Evolutionary conservation across 2,888 invertebrate species (phyloP), one percentile per base, ranked within the genome.

Genomic region (Dynastes hyllus): DNA sequence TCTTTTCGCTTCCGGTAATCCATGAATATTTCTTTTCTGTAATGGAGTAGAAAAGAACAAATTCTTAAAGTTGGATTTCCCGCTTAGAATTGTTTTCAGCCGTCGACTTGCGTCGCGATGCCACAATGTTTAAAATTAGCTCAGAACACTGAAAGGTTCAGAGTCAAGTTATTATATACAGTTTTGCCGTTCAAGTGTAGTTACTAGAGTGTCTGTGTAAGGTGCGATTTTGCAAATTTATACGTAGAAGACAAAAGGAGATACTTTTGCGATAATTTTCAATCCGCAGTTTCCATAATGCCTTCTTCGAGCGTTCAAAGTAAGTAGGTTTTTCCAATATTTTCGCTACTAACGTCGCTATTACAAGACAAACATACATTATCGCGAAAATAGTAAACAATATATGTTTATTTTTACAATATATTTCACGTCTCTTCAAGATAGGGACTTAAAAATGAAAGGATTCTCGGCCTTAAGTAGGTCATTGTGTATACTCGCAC

Each of bases 111-210:
- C 81, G 82, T 81, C 82, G 82, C 71, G 81, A 83, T 79, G 84
- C 82, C 82, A 81, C 82, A 77, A 82, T 81, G 86, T 87, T 87
- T 87, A 87, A 87, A 87, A 84, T 87, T 87, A 87, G 87, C 84
- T 82, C 81, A 82, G 85, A 86, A 84, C 78, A 80, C 79, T 78
- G 55, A 79, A 80, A 81, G 78, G 79, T 79, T 81, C 80, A 78
- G 77, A 77, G 70, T 73, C 76, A 79, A 77, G 76, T 70, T 78
- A 69, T 69, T 76, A 61, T 77, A 77, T 70, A 71, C 58, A 58
- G 58, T 53, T 77, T 66, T 70, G 32, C 63, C 50, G 63, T 70
- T 63, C 40, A 78, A 78, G 70, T 69, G 61, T 70, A 53, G 71
- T 37, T 71, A 71, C 71, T 71, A 37, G 37, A 71, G 71, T 71